Evolutionary conservation across 2,113 vertebrate species (phyloP).

Genomic region (Empidonax alnorum): DNA sequence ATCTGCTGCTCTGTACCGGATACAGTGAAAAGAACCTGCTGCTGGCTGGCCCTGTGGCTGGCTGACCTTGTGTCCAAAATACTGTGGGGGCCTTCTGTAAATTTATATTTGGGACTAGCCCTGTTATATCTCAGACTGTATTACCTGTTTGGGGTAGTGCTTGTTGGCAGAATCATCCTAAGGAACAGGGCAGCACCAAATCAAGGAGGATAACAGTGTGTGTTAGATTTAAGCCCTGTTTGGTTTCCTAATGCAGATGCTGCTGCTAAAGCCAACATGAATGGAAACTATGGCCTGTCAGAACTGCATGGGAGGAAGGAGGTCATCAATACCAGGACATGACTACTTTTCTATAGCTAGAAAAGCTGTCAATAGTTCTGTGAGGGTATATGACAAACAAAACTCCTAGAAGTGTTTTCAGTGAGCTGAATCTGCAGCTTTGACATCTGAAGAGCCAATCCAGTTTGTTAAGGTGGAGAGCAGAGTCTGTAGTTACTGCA

Average conservation of each 20-base stretch:
- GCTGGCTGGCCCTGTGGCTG: background rate
- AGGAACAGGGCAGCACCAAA: background rate
- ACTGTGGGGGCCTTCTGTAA: background rate
- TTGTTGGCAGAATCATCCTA: background rate
- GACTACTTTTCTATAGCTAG: background rate
- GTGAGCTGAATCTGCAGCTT: background rate
- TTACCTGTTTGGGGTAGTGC: background rate
- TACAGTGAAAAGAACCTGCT: background rate
- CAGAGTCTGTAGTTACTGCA: background rate
- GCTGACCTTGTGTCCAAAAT: background rate
- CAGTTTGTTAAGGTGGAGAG: background rate
- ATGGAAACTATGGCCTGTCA: background rate
- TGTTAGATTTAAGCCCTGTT: background rate
- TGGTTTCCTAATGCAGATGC: background rate
- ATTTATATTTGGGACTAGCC: fast-evolving
- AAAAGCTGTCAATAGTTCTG: background rate
- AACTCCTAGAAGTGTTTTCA: background rate
- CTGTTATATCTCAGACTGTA: background rate
- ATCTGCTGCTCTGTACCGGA: background rate
- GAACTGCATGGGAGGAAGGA: background rate
- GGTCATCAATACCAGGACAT: background rate
- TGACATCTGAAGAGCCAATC: background rate
- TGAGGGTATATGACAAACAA: background rate
- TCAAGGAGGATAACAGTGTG: background rate
- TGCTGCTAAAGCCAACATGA: background rate